Conservation (phyloP, 1,140 invertebrate species). For the Aphelenchoides fujianensis region DNA sequence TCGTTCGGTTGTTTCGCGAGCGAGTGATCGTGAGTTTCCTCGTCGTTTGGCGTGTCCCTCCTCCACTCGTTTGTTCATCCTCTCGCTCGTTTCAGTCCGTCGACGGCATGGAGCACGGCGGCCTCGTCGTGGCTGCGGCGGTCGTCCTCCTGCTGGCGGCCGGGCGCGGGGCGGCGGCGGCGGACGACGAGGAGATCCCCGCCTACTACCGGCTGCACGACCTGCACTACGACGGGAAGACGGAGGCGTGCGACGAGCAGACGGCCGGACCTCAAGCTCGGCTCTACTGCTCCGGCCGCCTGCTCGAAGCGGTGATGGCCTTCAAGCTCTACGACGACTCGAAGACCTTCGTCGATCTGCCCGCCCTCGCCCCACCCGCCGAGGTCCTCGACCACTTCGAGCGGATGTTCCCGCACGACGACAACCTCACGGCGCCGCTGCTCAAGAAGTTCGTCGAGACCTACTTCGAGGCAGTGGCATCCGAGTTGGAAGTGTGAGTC, state of each 20-base stretch:
- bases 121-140: too few species aligned
- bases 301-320: conserved; percentile 11
- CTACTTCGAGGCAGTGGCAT: neutral
- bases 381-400: neutral
- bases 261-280: neutral
- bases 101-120: too few species aligned
- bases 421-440: neutral
- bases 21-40: too few species aligned
- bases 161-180: too few species aligned
- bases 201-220: neutral
- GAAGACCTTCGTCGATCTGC: conserved; percentile 24
- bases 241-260: neutral
- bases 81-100: too few species aligned
- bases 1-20: too few species aligned
- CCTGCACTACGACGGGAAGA: neutral
- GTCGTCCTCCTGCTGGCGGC: too few species aligned
- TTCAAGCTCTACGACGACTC: conserved; percentile 21
- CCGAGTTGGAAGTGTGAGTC: conserved; percentile 14
- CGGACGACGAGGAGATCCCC: neutral
- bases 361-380: neutral
- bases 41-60: too few species aligned
- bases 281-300: conserved; percentile 10
- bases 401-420: conserved; percentile 2
- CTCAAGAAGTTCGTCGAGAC: conserved; percentile 17
- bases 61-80: too few species aligned